Evolutionary conservation across 2,797 vertebrate genomes (phyloP).

Genomic region (Salmo trutta): DNA sequence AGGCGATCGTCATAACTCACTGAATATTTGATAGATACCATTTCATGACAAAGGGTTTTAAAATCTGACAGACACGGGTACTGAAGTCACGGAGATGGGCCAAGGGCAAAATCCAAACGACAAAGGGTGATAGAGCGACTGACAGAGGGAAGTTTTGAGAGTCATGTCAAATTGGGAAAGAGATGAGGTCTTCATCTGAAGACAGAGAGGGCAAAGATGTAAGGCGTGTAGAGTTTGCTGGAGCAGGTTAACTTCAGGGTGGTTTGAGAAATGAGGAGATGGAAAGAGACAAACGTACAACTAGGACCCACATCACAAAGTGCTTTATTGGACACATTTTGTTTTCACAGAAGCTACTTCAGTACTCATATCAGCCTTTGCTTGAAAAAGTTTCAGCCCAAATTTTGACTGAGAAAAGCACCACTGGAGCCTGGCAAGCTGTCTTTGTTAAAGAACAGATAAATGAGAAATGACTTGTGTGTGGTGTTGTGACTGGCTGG

Average conservation of each 20-base stretch:
- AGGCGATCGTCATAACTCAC: neutral
- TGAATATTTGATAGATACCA: constrained; percentile 4
- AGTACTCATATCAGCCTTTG: too few species aligned
- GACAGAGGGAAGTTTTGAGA: neutral
- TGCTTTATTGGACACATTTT: neutral
- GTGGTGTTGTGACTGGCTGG: constrained; percentile 52
- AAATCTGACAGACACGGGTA: constrained; percentile 10
- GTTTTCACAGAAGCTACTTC: neutral
- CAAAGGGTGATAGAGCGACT: constrained; percentile 3
- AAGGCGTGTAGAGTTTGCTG: neutral
- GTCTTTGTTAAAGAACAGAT: constrained; percentile 31
- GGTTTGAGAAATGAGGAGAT: neutral
- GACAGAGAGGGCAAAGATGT: neutral
- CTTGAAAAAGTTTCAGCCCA: constrained; percentile 15
- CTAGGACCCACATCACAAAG: neutral
- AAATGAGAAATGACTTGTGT: constrained; percentile 48
- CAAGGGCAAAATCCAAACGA: constrained; percentile 9
- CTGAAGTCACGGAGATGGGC: constrained; percentile 10
- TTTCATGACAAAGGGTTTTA: neutral
- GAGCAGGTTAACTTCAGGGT: neutral
- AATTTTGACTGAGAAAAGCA: constrained; percentile 38
- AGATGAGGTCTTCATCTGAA: neutral
- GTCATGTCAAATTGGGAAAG: neutral
- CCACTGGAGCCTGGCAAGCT: constrained; percentile 48
- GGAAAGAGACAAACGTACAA: neutral